Base-by-base conservation (phyloP, 2,888 invertebrate genomes). In the Drosophila paramelanica region DNA sequence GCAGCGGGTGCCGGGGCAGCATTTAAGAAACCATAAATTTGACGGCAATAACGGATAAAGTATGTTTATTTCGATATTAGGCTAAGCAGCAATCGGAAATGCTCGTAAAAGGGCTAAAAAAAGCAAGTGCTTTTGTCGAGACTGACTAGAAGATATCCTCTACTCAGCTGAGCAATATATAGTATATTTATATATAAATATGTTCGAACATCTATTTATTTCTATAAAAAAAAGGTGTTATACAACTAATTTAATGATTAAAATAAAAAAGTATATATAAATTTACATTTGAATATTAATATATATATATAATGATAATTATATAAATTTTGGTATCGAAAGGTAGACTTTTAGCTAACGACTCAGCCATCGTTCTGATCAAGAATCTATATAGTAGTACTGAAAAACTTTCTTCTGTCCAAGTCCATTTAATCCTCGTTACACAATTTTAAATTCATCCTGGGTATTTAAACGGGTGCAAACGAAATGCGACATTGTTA, bases 11-110 rank as follows among this genome's bases (percentile, higher is more conserved):
- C 17, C 31, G 7, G 4, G 52, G 46, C 62, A 70, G 69, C 82
- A 82, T 84, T 86, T 88, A 88, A 86, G 82, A 86, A 88, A 81
- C 84, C 86, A 86, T 86, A 86, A 86, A 86, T 86, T 86, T 72
- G 67, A 71, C 80, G 78, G 81, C 86, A 84, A 80, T 80, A 86
- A 84, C 84, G 89, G 78, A 87, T 84, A 82, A 88, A 88, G 89
- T 87, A 84, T 88, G 89, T 87, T 88, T 84, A 88, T 87, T 84
- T 79, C 80, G 73, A 80, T 88, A 88, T 86, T 88, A 87, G 71
- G 87, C 87, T 77, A 80, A 88, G 81, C 81, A 85, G 68, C 67
- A 76, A 67, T 46, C 47, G 66, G 56, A 69, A 67, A 46, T 38
- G 57, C 59, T 71, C 60, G 69, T 69, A 78, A 82, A 88, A 85